A percentile compares a stretch with the other conserved stretches of the same genome.
These are phyloP conservation scores for Merops nubicus DNA, from an alignment of 2,113 vertebrate species.

Conservation along the genomic window DNA sequence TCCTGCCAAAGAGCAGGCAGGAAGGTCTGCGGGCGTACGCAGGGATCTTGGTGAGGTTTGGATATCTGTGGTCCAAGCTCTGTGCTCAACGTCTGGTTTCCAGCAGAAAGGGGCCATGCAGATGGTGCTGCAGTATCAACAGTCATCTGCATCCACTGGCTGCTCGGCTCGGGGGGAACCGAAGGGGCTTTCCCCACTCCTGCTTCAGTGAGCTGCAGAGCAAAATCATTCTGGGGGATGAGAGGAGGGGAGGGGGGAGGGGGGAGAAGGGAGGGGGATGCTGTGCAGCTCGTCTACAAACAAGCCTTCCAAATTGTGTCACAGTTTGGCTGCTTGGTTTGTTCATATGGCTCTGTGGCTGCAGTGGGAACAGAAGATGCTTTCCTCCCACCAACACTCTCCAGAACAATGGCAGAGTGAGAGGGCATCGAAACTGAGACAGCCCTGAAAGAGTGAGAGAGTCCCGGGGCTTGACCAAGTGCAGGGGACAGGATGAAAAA, in stretches of 20 bases:
- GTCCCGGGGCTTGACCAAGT: background rate
- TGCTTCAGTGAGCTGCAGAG: background rate
- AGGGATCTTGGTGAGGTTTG: background rate
- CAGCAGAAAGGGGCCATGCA: background rate
- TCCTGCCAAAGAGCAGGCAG: background rate
- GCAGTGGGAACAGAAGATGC: accelerated
- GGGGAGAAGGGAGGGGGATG: no score
- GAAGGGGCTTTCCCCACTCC: background rate
- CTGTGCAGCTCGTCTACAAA: accelerated
- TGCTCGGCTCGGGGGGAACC: background rate
- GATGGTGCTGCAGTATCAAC: background rate
- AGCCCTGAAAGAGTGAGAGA: background rate
- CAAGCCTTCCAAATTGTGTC: accelerated
- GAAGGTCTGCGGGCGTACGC: background rate
- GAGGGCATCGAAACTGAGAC: background rate
- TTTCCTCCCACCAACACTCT: no score
- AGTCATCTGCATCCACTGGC: background rate
- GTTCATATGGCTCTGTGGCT: background rate
- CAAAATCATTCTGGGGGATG: background rate
- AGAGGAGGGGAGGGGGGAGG: background rate
- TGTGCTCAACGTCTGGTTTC: background rate
- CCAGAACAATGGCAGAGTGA: background rate
- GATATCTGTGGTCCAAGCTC: background rate
- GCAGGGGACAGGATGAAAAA: background rate
- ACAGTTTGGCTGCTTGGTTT: accelerated